A percentile compares a stretch with the other conserved stretches of the same genome.
phyloP scores from a whole-genome alignment of 92 coral and sea anemone genomes.

The Paramuricea clavata region DNA sequence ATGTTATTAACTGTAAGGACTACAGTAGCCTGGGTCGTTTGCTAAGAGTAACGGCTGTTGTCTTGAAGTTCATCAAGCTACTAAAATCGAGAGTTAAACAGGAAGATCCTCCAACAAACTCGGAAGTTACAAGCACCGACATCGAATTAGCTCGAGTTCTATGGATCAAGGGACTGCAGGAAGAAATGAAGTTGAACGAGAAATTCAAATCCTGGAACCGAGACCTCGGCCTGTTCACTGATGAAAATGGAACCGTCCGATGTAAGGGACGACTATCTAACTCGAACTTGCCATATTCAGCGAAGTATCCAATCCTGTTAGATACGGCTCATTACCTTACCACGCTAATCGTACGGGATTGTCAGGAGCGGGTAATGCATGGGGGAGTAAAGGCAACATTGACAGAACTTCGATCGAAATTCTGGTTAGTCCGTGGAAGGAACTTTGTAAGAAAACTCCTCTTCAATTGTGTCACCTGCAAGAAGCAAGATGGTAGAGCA shows the following conservation, averaged over 20 bases:
- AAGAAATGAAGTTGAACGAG: slow-evolving; percentile 22
- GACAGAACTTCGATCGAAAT: slow-evolving; percentile 61
- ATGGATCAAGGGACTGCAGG: slow-evolving; percentile 48
- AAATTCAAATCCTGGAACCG: slow-evolving; percentile 54
- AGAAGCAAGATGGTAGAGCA: slow-evolving; percentile 48
- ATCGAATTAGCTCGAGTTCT: slow-evolving; percentile 28
- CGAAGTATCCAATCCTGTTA: slow-evolving; percentile 63
- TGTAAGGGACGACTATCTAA: slow-evolving; percentile 63
- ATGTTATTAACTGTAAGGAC: slow-evolving; percentile 17
- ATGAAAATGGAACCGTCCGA: slow-evolving; percentile 47
- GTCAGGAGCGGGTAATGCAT: slow-evolving; percentile 68
- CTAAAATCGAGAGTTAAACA: slow-evolving; percentile 25
- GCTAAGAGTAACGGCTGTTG: slow-evolving; percentile 47
- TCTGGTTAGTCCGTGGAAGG: slow-evolving; percentile 66
- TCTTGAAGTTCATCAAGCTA: slow-evolving; percentile 41
- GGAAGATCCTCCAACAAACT: background rate
- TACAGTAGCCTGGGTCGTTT: slow-evolving; percentile 49
- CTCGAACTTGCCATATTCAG: slow-evolving; percentile 42
- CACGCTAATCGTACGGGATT: slow-evolving; percentile 53
- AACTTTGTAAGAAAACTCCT: slow-evolving; percentile 56
- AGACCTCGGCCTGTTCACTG: slow-evolving; percentile 52
- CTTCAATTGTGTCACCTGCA: slow-evolving; percentile 57
- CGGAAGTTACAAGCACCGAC: slow-evolving; percentile 32
- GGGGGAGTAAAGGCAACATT: slow-evolving; percentile 73
- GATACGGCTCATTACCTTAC: slow-evolving; percentile 53